Evolutionary conservation across 2,113 vertebrate species (phyloP).

Genomic region (Xiphophorus hellerii): DNA sequence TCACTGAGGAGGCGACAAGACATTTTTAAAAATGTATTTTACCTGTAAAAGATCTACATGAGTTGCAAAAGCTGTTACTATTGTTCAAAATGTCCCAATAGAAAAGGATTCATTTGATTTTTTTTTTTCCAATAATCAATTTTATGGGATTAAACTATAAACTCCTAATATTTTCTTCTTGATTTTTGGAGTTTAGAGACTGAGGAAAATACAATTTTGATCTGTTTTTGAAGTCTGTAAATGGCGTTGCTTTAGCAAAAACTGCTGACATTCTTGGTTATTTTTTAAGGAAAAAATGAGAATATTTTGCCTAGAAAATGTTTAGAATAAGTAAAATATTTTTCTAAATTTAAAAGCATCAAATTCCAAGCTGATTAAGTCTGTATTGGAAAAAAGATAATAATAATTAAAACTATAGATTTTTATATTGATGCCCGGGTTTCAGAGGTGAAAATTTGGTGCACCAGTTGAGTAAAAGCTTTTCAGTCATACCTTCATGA

Average conservation of each 20-base stretch:
- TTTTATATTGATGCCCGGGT: background rate
- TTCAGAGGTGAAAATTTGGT: background rate
- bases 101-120: background rate
- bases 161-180: background rate
- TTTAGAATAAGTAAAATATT: background rate
- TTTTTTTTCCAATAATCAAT: conserved; percentile 1
- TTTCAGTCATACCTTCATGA: background rate
- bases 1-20: background rate
- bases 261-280: background rate
- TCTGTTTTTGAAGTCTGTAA: background rate
- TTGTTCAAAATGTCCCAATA: background rate
- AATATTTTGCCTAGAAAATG: background rate
- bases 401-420: background rate
- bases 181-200: background rate
- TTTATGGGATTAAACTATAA: conserved; percentile 5
- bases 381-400: background rate
- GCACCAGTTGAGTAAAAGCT: background rate
- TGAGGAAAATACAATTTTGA: background rate
- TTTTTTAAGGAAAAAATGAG: background rate
- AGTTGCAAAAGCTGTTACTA: background rate
- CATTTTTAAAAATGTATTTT: no score
- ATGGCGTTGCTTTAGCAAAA: no score
- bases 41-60: background rate
- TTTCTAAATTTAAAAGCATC: background rate
- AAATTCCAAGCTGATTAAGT: background rate